These are phyloP conservation scores for Myotis planiceps DNA, from an alignment of 2,797 vertebrate genomes.

Conservation along the genomic window DNA sequence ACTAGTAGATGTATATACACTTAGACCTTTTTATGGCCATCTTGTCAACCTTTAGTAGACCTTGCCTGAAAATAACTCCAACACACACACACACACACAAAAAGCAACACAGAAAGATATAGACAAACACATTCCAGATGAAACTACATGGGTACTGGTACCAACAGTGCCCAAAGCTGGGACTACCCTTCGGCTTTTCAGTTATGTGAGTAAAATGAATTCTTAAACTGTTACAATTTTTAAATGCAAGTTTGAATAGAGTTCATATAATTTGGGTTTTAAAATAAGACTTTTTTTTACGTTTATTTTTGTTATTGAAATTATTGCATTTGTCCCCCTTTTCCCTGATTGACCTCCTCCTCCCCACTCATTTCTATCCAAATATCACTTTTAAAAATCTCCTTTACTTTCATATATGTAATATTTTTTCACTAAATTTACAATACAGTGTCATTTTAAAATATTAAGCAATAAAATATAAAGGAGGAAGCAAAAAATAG, in stretches of 20 bases:
- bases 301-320: no score
- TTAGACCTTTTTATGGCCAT: not conserved
- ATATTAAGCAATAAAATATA: not conserved
- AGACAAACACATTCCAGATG: not conserved
- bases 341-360: no score
- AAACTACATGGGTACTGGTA: rapidly evolving
- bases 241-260: not conserved
- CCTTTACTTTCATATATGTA: not conserved
- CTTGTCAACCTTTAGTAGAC: not conserved
- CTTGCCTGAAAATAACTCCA: not conserved
- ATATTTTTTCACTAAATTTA: not conserved
- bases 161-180: rapidly evolving
- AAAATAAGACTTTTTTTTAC: not conserved
- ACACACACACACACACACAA: not conserved
- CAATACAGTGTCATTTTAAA: not conserved
- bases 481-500: not conserved
- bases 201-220: not conserved
- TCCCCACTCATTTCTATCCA: not conserved
- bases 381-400: not conserved
- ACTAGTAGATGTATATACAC: not conserved
- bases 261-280: not conserved
- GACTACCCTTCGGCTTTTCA: not conserved
- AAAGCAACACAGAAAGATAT: not conserved
- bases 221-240: not conserved
- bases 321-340: no score